Evolutionary conservation across 2,113 vertebrate species (phyloP).

Genomic region (Mola mola): DNA sequence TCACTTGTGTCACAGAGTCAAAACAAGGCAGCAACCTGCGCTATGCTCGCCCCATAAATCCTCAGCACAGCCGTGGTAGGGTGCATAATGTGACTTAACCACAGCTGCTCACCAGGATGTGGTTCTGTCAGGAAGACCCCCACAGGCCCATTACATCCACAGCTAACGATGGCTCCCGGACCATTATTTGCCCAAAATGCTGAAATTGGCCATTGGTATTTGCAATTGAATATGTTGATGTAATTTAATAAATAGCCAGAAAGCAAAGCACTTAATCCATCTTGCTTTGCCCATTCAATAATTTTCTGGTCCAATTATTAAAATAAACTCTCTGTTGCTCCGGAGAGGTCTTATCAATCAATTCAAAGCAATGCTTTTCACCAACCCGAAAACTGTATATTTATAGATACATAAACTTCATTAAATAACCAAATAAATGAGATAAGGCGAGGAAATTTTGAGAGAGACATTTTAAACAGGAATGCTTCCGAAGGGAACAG

Average conservation of each 20-base stretch:
- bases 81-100: slow-evolving; percentile 21
- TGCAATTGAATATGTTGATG: slow-evolving; percentile 44
- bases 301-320: slow-evolving; percentile 37
- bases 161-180: slow-evolving; percentile 39
- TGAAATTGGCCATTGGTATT: slow-evolving; percentile 39
- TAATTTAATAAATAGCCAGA: slow-evolving; percentile 32
- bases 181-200: slow-evolving; percentile 29
- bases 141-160: slow-evolving; percentile 18
- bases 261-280: slow-evolving; percentile 39
- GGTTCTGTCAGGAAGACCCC: slow-evolving; percentile 29
- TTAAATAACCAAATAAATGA: slow-evolving; percentile 2
- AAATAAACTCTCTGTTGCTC: too few species aligned
- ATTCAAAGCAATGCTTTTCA: slow-evolving; percentile 4
- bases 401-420: background rate
- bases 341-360: background rate
- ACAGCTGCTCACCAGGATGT: slow-evolving; percentile 26
- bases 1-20: too few species aligned
- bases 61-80: slow-evolving; percentile 3
- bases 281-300: slow-evolving; percentile 39
- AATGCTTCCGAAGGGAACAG: slow-evolving; percentile 26
- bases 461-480: slow-evolving; percentile 37
- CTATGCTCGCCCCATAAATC: background rate
- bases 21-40: too few species aligned
- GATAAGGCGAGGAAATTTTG: background rate
- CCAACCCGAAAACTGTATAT: slow-evolving; percentile 15